Percentiles rank a stretch among this genome's conserved stretches.
Conservation (phyloP, 2,888 invertebrate genomes). For the Agrotis puta region DNA sequence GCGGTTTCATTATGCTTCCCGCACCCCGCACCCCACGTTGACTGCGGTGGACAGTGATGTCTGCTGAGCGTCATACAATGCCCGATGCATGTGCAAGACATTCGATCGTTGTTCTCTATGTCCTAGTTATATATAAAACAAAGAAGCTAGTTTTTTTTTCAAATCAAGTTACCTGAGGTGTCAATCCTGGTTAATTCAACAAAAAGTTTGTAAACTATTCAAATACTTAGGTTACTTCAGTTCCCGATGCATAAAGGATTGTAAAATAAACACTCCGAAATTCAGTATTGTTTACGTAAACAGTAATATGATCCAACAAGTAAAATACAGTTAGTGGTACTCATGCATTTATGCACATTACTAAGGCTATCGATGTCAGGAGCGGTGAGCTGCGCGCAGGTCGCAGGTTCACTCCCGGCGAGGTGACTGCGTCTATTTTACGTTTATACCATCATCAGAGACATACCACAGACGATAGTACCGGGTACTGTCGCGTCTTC, state of each 20-base stretch:
- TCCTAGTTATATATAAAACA: too few species aligned
- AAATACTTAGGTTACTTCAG: too few species aligned
- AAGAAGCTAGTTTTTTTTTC: too few species aligned
- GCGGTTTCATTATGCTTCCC: neutral
- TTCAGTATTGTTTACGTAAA: constrained; percentile 5
- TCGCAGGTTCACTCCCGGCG: constrained; percentile 39
- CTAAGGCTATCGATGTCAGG: constrained; percentile 8
- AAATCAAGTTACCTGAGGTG: too few species aligned
- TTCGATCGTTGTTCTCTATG: too few species aligned
- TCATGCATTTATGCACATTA: constrained; percentile 12
- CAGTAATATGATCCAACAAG: constrained; percentile 2
- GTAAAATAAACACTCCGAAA: too few species aligned
- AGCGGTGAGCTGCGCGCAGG: constrained; percentile 23
- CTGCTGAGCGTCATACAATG: neutral
- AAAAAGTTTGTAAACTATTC: too few species aligned
- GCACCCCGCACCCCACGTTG: neutral
- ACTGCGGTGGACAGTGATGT: neutral
- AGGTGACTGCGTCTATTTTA: constrained; percentile 13
- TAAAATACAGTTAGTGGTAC: neutral
- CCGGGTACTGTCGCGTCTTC: constrained; percentile 6
- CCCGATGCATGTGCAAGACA: neutral
- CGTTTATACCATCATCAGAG: neutral
- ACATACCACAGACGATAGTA: neutral
- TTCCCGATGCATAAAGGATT: too few species aligned
- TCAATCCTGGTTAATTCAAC: too few species aligned